Evolutionary conservation across 2,113 vertebrate species (phyloP).

Genomic region (Nicator chloris): DNA sequence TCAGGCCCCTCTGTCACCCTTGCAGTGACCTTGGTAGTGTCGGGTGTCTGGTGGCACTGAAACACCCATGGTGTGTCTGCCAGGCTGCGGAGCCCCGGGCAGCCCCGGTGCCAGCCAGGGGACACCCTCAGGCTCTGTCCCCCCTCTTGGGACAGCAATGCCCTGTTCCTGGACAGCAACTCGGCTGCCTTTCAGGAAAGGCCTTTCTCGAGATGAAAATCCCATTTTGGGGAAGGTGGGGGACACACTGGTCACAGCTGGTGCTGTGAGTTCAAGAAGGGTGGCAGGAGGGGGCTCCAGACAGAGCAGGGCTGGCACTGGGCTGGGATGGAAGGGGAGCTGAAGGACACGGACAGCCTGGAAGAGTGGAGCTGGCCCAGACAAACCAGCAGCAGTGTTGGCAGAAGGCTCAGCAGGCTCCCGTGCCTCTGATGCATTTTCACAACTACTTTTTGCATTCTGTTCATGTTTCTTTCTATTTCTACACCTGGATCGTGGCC

Average conservation of each 20-base stretch:
- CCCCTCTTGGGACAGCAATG: fast-evolving
- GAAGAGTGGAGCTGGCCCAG: neutral
- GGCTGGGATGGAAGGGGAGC: neutral
- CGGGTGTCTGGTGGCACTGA: neutral
- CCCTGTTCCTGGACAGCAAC: neutral
- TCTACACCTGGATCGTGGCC: slow-evolving; percentile 38
- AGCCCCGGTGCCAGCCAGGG: fast-evolving
- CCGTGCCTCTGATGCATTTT: neutral
- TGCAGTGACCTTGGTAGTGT: neutral
- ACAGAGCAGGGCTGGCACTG: neutral
- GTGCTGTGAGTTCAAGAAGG: fast-evolving
- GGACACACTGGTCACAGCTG: too few species aligned
- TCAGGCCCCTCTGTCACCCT: neutral
- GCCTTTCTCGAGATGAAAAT: neutral
- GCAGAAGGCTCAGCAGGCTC: neutral
- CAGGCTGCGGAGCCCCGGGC: neutral
- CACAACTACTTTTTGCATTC: neutral
- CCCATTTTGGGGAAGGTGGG: neutral
- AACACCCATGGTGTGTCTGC: neutral
- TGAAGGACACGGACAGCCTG: neutral
- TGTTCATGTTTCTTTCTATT: slow-evolving; percentile 8
- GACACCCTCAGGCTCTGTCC: neutral
- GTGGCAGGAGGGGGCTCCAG: neutral
- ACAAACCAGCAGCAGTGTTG: neutral
- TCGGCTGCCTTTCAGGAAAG: neutral